Evolutionary conservation across 2,888 invertebrate genomes (phyloP).

Genomic region (Microctonus brassicae): DNA sequence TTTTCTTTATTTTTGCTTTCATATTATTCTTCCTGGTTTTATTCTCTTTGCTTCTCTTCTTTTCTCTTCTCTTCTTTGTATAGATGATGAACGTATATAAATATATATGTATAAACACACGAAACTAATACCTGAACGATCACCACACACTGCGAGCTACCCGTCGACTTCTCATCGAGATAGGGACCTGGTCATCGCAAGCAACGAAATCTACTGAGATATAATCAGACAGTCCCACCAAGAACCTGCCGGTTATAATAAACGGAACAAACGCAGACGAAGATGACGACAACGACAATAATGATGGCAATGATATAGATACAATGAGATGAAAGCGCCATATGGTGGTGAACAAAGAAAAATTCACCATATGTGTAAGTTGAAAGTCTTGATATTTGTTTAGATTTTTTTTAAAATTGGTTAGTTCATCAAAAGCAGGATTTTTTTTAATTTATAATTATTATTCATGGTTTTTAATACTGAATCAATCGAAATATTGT

Average conservation of each 20-base stretch:
- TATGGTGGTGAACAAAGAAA: neutral
- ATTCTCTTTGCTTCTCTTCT: slow-evolving; percentile 24
- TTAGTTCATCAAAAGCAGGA: no score
- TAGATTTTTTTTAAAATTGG: no score
- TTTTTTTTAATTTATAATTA: no score
- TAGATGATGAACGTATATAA: neutral
- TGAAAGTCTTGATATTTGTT: no score
- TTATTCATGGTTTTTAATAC: no score
- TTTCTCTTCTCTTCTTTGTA: no score
- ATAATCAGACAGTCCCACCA: slow-evolving; percentile 41
- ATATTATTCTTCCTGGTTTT: neutral
- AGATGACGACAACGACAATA: slow-evolving; percentile 23
- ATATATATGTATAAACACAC: slow-evolving; percentile 20
- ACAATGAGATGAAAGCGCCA: neutral
- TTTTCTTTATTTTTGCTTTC: slow-evolving; percentile 18
- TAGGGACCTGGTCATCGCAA: slow-evolving; percentile 38
- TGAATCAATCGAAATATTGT: no score
- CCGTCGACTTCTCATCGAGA: slow-evolving; percentile 42
- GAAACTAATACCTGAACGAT: slow-evolving; percentile 29
- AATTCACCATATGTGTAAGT: no score
- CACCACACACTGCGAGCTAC: slow-evolving; percentile 27
- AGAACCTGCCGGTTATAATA: slow-evolving; percentile 2
- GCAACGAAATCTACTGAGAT: slow-evolving; percentile 35
- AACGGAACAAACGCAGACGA: slow-evolving; percentile 22
- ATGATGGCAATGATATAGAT: slow-evolving; percentile 24